Conservation (phyloP, 2,113 vertebrate genomes). For the Leucopsar rothschildi region DNA sequence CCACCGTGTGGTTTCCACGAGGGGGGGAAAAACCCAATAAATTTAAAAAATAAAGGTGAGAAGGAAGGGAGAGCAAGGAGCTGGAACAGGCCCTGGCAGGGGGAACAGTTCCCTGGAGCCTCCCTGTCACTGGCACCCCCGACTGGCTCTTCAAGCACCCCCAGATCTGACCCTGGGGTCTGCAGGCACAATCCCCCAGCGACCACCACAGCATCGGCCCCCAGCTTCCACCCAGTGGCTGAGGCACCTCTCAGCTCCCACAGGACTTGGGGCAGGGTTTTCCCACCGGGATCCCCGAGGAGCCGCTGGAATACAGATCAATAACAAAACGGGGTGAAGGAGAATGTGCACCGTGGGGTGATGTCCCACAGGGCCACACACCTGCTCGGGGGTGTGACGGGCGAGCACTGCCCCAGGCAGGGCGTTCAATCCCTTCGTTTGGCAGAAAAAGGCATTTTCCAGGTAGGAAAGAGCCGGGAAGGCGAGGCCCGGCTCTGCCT, state of each 20-base stretch:
- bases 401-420: accelerated
- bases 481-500: not conserved
- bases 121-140: not conserved
- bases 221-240: accelerated
- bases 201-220: accelerated
- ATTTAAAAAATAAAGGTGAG: not conserved
- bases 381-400: accelerated
- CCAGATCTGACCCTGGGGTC: not conserved
- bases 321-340: accelerated
- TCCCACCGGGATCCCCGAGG: accelerated
- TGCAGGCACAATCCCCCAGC: not conserved
- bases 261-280: not conserved
- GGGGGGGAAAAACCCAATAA: accelerated
- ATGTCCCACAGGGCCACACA: accelerated
- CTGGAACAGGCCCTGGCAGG: not conserved
- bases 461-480: not conserved
- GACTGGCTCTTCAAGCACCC: not conserved
- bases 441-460: not conserved
- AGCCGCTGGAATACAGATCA: not conserved
- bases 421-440: accelerated
- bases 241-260: not conserved
- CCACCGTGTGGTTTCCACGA: not conserved
- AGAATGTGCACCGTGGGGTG: accelerated
- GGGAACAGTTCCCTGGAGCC: not conserved
- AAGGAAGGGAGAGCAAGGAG: not conserved